phyloP scores from a whole-genome alignment of 2,797 vertebrate genomes.

The Sebastes glaucus region DNA sequence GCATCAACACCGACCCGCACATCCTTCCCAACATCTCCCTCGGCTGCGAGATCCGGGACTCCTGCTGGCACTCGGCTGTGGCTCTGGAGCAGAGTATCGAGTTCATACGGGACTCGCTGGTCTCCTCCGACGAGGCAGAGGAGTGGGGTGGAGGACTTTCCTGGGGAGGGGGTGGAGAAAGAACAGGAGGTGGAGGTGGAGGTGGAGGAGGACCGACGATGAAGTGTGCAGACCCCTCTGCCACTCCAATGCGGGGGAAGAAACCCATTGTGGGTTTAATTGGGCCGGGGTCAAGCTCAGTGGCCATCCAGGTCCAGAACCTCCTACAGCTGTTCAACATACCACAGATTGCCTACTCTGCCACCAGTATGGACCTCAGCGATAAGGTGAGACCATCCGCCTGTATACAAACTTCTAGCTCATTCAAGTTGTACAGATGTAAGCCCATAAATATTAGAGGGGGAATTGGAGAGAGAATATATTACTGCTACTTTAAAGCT shows the following conservation, averaged over 20 bases:
- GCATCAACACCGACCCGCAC: conserved; percentile 91
- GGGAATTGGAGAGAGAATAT: neutral
- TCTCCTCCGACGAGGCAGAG: conserved; percentile 84
- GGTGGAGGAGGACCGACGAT: conserved; percentile 78
- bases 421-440: neutral
- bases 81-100: conserved; percentile 99
- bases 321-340: conserved; percentile 99
- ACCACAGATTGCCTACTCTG: conserved; percentile 99
- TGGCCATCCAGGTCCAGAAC: conserved; percentile 99
- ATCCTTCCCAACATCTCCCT: conserved; percentile 94
- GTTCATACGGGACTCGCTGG: conserved; percentile 96
- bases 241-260: conserved; percentile 89
- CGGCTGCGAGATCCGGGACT: conserved; percentile 98
- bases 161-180: conserved; percentile 68
- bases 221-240: conserved; percentile 88
- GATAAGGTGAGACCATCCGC: conserved; percentile 84
- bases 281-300: conserved; percentile 97
- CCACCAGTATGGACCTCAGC: conserved; percentile 98
- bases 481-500: neutral
- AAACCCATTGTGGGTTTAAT: conserved; percentile 98
- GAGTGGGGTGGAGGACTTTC: conserved; percentile 68
- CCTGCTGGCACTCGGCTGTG: conserved; percentile 98
- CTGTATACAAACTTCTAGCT: neutral
- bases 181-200: conserved; percentile 66
- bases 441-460: neutral